Evolutionary conservation across 2,888 invertebrate species (phyloP).

Genomic region (Chalcosyrphus nemorum): DNA sequence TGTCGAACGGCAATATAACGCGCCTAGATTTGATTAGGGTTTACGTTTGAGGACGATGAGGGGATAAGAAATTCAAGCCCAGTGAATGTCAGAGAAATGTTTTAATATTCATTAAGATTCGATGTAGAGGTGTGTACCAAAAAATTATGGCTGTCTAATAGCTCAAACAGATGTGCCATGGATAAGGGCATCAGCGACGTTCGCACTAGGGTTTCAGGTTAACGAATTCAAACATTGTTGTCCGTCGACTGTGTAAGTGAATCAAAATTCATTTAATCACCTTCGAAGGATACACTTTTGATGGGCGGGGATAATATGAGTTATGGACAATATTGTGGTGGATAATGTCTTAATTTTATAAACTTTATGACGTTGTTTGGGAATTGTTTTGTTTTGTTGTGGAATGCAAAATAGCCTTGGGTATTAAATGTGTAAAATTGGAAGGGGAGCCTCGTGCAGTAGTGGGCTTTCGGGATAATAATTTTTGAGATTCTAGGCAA

Average conservation of each 20-base stretch:
- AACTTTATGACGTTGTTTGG: background rate
- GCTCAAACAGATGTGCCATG: conserved; percentile 28
- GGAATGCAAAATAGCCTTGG: too few relatives aligned
- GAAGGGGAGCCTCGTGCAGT: too few relatives aligned
- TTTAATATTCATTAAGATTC: conserved; percentile 57
- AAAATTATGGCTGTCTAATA: conserved; percentile 40
- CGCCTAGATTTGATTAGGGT: conserved; percentile 20
- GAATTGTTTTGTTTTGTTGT: too few relatives aligned
- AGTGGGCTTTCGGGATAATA: too few relatives aligned
- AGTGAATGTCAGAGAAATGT: background rate
- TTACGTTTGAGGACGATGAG: background rate
- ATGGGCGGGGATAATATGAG: conserved; percentile 6
- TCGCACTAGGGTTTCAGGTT: background rate
- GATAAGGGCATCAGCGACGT: background rate
- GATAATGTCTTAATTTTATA: conserved; percentile 6
- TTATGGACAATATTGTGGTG: conserved; percentile 26
- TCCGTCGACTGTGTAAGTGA: background rate
- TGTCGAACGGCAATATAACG: conserved; percentile 27
- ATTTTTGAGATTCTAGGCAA: too few relatives aligned
- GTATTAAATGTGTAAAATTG: too few relatives aligned
- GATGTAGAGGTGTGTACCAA: conserved; percentile 9
- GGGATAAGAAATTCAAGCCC: too few relatives aligned
- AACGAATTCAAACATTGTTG: background rate
- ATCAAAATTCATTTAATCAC: conserved; percentile 49
- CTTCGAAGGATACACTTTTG: conserved; percentile 11